phyloP scores from a whole-genome alignment of 2,888 invertebrate genomes.

The Zootermopsis nevadensis region DNA sequence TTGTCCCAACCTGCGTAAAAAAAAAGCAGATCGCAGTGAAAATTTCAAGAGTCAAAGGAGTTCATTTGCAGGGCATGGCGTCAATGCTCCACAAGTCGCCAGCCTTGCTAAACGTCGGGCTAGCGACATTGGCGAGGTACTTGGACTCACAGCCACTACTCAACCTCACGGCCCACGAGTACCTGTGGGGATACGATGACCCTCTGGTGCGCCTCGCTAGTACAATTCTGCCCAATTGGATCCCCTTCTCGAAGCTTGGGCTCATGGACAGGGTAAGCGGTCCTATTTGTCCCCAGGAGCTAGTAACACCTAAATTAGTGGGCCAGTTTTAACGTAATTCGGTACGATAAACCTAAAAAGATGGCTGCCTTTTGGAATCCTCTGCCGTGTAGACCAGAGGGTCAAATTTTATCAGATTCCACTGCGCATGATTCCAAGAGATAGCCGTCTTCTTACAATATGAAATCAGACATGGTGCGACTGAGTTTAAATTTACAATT shows the following conservation, averaged over 20 bases:
- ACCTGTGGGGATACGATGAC: slow-evolving; percentile 87
- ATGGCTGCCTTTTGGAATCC: too few species aligned
- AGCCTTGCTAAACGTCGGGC: slow-evolving; percentile 69
- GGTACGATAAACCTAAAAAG: too few species aligned
- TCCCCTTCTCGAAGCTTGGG: slow-evolving; percentile 84
- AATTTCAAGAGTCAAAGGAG: neutral
- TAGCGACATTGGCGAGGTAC: slow-evolving; percentile 69
- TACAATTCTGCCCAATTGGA: slow-evolving; percentile 79
- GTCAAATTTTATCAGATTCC: too few species aligned
- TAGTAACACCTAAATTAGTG: too few species aligned
- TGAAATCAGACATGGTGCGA: too few species aligned
- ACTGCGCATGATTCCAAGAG: too few species aligned
- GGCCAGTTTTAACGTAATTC: too few species aligned
- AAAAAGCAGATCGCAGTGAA: too few species aligned
- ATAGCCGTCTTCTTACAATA: too few species aligned
- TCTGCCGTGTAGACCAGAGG: too few species aligned
- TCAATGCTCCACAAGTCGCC: slow-evolving; percentile 68
- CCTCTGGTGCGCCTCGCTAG: slow-evolving; percentile 76
- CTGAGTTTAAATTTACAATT: too few species aligned
- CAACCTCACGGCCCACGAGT: slow-evolving; percentile 74
- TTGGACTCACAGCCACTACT: slow-evolving; percentile 73
- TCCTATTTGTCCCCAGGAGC: too few species aligned
- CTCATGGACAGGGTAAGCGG: slow-evolving; percentile 80
- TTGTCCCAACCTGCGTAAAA: neutral
- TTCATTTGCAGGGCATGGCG: slow-evolving; percentile 66